A percentile compares a stretch with the other conserved stretches of the same genome.
phyloP scores from a whole-genome alignment of 1,140 invertebrate species.

The Phortica variegata region DNA sequence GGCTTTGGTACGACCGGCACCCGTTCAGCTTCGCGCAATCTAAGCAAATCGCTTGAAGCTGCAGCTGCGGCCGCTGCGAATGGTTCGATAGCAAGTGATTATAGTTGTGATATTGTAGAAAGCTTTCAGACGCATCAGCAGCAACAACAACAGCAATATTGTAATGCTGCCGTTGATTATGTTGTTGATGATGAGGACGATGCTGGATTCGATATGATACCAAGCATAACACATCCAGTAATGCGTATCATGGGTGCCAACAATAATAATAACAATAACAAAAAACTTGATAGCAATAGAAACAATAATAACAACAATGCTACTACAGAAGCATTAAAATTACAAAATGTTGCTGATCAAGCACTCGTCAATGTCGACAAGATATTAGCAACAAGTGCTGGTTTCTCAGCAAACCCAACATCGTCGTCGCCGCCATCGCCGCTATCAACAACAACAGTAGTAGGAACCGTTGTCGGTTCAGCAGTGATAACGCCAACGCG shows the following conservation, averaged over 20 bases:
- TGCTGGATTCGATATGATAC: conserved; percentile 16
- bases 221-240: conserved; percentile 20
- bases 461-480: conserved; percentile 17
- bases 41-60: conserved; percentile 53
- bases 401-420: no score
- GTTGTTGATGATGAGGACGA: no score
- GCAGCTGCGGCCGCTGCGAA: conserved; percentile 27
- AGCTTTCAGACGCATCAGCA: conserved; percentile 27
- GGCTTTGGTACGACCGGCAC: neutral
- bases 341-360: no score
- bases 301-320: no score
- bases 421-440: neutral
- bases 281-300: no score
- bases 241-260: conserved; percentile 4
- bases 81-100: conserved; percentile 25
- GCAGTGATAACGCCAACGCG: conserved; percentile 39
- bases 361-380: no score
- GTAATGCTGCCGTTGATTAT: conserved; percentile 25
- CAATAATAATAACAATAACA: neutral
- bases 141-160: conserved; percentile 29
- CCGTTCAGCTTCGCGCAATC: conserved; percentile 49
- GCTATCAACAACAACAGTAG: conserved; percentile 22
- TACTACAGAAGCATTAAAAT: no score
- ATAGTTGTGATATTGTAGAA: conserved; percentile 44
- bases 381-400: no score